A percentile compares a stretch with the other conserved stretches of the same genome.
Conservation (phyloP, 2,113 vertebrate genomes). For the human (Homo sapiens) region GRCh38 chr12:65230501-65231000, state of each 20-base stretch:
- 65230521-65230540: background rate
- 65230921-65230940: background rate
- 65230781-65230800: background rate
- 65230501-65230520: background rate
- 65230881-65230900: background rate
- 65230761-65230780: background rate
- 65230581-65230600: background rate
- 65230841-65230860: background rate
- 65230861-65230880: background rate
- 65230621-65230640: background rate
- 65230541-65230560: background rate
- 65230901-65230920: background rate
- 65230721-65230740: background rate
- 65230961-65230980: background rate
- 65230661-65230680: background rate
- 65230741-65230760: background rate
- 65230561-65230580: background rate
- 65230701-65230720: background rate
- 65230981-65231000: background rate
- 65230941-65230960: background rate
- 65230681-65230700: background rate
- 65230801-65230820: background rate
- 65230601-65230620: background rate
- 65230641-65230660: background rate
- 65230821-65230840: background rate